These are phyloP conservation scores for Coendou prehensilis DNA, from an alignment of 2,797 vertebrate genomes.

Conservation along the genomic window DNA sequence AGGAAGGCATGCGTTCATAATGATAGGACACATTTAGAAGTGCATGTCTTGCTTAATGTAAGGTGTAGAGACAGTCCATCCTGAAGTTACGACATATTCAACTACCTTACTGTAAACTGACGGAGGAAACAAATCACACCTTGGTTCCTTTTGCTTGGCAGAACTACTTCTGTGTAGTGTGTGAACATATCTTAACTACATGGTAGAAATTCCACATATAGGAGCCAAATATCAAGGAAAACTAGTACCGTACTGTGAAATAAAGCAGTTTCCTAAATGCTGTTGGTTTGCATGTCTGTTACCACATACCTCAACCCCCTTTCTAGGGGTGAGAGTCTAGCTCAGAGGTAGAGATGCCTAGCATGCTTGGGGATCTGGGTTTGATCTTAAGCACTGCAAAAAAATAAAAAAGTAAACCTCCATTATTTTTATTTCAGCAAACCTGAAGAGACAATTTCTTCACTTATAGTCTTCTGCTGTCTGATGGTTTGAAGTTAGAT, in stretches of 20 bases:
- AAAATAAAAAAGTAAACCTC: background rate
- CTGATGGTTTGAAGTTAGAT: constrained; percentile 37
- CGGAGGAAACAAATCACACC: constrained; percentile 9
- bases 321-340: background rate
- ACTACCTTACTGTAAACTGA: background rate
- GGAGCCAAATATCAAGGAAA: background rate
- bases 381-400: background rate
- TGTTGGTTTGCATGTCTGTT: background rate
- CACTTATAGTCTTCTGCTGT: background rate
- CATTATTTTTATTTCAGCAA: constrained; percentile 51
- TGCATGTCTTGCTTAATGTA: background rate
- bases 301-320: background rate
- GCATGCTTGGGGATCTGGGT: background rate
- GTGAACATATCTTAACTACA: background rate
- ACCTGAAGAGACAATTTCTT: background rate
- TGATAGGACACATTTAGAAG: background rate
- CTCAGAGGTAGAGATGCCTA: background rate
- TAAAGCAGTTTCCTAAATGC: background rate
- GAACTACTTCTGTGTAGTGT: background rate
- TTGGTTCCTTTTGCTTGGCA: background rate
- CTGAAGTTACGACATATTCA: background rate
- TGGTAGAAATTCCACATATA: background rate
- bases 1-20: background rate
- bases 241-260: background rate
- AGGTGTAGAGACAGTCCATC: background rate